These are phyloP conservation scores for Antheraea yamamai DNA, from an alignment of 2,888 invertebrate genomes.

Conservation along the genomic window DNA sequence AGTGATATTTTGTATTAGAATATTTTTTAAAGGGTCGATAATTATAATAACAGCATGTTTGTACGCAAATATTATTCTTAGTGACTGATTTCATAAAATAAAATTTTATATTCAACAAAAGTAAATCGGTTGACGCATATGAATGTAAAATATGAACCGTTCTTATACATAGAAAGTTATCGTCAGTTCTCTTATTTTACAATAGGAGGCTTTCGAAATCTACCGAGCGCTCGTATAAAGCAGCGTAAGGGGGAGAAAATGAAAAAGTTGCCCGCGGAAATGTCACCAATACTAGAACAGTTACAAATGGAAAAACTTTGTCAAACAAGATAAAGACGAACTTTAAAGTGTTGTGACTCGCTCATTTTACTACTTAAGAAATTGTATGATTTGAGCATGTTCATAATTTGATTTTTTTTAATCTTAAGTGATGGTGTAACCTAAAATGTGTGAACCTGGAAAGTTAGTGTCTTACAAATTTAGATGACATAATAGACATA, in stretches of 20 bases:
- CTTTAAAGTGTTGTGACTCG: conserved; percentile 53
- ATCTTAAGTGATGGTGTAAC: not conserved
- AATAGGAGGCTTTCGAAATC: conserved; percentile 49
- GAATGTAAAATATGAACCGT: conserved; percentile 45
- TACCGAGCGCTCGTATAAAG: conserved; percentile 45
- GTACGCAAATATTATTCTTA: too few species aligned
- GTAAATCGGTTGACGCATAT: conserved; percentile 36
- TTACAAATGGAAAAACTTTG: conserved; percentile 66
- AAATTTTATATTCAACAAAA: not conserved
- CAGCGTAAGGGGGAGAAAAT: conserved; percentile 53
- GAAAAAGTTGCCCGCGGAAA: conserved; percentile 61
- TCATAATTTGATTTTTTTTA: not conserved
- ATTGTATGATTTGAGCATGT: not conserved
- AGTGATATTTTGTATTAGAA: not conserved
- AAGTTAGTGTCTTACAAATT: too few species aligned
- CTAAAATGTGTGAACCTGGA: too few species aligned
- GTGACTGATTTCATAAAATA: not conserved
- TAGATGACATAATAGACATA: too few species aligned
- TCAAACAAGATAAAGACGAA: conserved; percentile 52
- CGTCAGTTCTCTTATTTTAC: conserved; percentile 54
- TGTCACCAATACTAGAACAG: conserved; percentile 58
- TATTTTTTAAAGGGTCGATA: not conserved
- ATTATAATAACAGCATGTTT: not conserved
- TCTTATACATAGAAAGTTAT: conserved; percentile 43
- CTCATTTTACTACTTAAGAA: not conserved